phyloP scores from a whole-genome alignment of 2,888 invertebrate species.

The Stegophylla sp. region DNA sequence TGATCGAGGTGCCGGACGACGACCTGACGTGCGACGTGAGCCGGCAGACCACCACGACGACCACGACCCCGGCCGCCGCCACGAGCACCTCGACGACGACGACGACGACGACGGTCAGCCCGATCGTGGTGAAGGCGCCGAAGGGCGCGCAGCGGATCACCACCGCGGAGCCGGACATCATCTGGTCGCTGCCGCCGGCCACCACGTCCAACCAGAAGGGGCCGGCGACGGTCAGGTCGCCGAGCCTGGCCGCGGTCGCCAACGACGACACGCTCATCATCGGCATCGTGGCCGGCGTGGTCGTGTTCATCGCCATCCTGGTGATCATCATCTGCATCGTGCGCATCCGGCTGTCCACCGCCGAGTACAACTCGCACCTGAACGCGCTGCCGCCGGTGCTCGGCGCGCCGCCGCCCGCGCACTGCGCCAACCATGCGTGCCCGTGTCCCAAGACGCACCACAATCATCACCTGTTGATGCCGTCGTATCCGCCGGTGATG shows the following conservation, averaged over 20 bases:
- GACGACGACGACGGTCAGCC: slow-evolving; percentile 32
- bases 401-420: slow-evolving; percentile 60
- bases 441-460: slow-evolving; percentile 62
- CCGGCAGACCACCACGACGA: slow-evolving; percentile 67
- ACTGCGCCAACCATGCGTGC: slow-evolving; percentile 63
- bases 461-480: too few species aligned
- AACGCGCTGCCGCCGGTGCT: slow-evolving; percentile 64
- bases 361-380: slow-evolving; percentile 63
- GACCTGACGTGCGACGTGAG: slow-evolving; percentile 79
- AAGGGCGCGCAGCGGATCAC: slow-evolving; percentile 68
- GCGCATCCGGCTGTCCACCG: slow-evolving; percentile 73
- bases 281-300: slow-evolving; percentile 91
- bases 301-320: slow-evolving; percentile 86
- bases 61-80: slow-evolving; percentile 65
- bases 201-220: slow-evolving; percentile 63
- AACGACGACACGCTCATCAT: slow-evolving; percentile 93
- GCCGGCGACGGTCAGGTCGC: slow-evolving; percentile 68
- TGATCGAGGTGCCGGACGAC: slow-evolving; percentile 81
- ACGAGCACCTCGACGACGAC: slow-evolving; percentile 61
- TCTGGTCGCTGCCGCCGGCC: slow-evolving; percentile 84
- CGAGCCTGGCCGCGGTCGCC: slow-evolving; percentile 68
- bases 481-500: slow-evolving; percentile 69
- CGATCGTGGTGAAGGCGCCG: slow-evolving; percentile 65
- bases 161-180: slow-evolving; percentile 80
- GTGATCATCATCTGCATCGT: slow-evolving; percentile 90